A percentile compares a stretch with the other conserved stretches of the same genome.
Conservation (phyloP, 2,113 vertebrate genomes). For the Xenotilapia longispinis region DNA sequence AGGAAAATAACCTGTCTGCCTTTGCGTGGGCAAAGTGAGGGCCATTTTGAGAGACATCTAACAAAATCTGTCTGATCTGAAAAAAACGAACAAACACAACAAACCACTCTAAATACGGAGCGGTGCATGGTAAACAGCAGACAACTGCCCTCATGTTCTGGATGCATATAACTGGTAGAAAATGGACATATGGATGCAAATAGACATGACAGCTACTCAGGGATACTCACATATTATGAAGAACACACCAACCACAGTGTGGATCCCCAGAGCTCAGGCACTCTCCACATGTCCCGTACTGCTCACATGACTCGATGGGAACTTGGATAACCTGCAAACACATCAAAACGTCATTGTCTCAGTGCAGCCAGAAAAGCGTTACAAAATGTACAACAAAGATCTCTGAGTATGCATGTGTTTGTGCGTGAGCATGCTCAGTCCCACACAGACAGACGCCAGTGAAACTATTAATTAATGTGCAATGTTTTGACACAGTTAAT, state of each 20-base stretch:
- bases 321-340: conserved; percentile 83
- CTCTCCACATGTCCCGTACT: conserved; percentile 91
- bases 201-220: neutral
- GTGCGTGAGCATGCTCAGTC: neutral
- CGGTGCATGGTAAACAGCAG: neutral
- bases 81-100: neutral
- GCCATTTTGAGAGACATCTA: neutral
- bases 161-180: neutral
- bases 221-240: conserved; percentile 92
- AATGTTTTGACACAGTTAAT: neutral
- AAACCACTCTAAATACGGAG: neutral
- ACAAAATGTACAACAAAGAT: neutral
- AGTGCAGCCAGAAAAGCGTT: neutral
- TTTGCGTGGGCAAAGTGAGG: neutral
- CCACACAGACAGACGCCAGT: neutral
- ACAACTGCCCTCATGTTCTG: neutral
- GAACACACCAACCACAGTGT: conserved; percentile 96
- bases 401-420: neutral
- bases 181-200: neutral
- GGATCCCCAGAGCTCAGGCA: conserved; percentile 96
- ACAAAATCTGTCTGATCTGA: neutral
- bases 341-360: neutral
- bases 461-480: neutral
- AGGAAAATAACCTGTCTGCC: neutral
- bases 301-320: conserved; percentile 92